A percentile compares a stretch with the other conserved stretches of the same genome.
phyloP scores from a whole-genome alignment of 2,797 vertebrate species.

The Valencia hispanica region DNA sequence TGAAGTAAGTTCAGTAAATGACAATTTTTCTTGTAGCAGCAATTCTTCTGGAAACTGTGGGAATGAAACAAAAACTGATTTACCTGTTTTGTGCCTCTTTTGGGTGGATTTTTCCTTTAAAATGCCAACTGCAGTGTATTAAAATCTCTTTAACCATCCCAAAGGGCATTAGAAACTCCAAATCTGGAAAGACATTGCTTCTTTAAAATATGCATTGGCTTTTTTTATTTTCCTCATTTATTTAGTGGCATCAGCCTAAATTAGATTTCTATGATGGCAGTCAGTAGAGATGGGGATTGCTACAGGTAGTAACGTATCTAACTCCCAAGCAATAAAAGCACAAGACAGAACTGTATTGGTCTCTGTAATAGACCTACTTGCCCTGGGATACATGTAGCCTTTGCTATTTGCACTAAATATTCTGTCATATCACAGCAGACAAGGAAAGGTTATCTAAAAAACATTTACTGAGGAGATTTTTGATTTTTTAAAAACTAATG shows the following conservation, averaged over 20 bases:
- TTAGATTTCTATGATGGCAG: constrained; percentile 47
- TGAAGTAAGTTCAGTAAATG: too few relatives aligned
- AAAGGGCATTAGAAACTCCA: neutral
- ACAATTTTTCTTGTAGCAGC: too few relatives aligned
- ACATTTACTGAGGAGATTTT: constrained; percentile 31
- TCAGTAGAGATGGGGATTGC: constrained; percentile 47
- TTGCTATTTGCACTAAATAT: constrained; percentile 35
- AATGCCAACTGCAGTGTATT: neutral
- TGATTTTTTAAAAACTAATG: constrained; percentile 31
- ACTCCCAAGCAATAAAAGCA: constrained; percentile 43
- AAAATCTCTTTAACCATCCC: neutral
- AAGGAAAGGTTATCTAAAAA: constrained; percentile 32
- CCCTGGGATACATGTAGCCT: constrained; percentile 22
- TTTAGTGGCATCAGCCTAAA: constrained; percentile 50
- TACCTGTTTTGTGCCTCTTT: neutral
- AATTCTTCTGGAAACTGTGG: too few relatives aligned
- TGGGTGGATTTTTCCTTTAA: constrained; percentile 55
- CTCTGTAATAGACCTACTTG: constrained; percentile 45
- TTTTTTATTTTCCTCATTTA: constrained; percentile 15
- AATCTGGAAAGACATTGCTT: neutral
- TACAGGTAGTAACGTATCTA: constrained; percentile 57
- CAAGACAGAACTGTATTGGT: constrained; percentile 17
- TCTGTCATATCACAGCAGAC: constrained; percentile 15
- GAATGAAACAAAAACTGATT: neutral
- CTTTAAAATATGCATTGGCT: neutral